Evolutionary conservation across 1,140 invertebrate genomes (phyloP), one percentile per base, ranked within the genome.

Genomic region (Drosophila quadrilineata): DNA sequence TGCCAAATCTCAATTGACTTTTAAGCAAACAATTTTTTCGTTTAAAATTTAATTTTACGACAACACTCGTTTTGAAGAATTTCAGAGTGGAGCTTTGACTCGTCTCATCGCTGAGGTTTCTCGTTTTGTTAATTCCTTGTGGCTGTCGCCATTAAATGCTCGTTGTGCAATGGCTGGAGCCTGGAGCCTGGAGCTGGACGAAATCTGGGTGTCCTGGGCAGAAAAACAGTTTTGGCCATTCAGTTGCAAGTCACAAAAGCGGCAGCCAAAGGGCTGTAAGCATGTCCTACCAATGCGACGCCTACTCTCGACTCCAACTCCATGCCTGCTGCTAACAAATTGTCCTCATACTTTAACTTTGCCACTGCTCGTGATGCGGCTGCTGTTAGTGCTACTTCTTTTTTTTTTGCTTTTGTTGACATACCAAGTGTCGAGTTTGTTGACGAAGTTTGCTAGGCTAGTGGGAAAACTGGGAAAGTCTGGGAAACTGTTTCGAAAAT

Each of bases 131-230:
- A 68, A 64, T 80, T 80, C 57, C 50, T 50, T 48, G 46, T 22
- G 70, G 33, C 56, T 54, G 53, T 58, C 65, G 68, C 71, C 77
- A 84, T 82, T 82, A 84, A 76, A 76, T 84, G 54, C 59, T 82
- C 77, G 77, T 82, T 72, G 69, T 75, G 75, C 45, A 28, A 28
- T 19, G 4, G 33, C 3, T 14, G 12, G 40, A 60, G 62, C 9
- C 8, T 8, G 17, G 19, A 14, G 6, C 26, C 5, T 29, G 12
- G 6, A n/a, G 19, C 9, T 5, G 1, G 19, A 9, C 19, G 4
- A 21, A 43, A 31, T 41, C 52, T 64, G 60, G 31, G 28, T 19
- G 16, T 29, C 40, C 45, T 65, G 48, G 24, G 45, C 28, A 58
- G 49, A 65, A 16, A 28, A 21, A 40, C 46, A 71, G 63, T 72